A percentile compares a stretch with the other conserved stretches of the same genome.
These are phyloP conservation scores for Sarotherodon lohbergeri DNA, from an alignment of 2,113 vertebrate genomes.

Conservation along the genomic window DNA sequence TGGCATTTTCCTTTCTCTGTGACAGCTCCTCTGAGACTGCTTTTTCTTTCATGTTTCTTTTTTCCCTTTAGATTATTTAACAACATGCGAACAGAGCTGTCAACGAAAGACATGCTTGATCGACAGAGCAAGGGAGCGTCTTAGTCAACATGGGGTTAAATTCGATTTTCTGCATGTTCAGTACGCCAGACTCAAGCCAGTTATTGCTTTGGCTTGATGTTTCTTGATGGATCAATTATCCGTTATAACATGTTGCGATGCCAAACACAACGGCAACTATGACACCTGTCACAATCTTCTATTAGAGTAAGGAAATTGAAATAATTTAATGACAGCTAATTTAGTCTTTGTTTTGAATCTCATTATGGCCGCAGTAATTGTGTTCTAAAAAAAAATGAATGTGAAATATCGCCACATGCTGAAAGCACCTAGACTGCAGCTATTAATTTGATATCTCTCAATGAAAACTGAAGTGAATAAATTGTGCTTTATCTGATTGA, in stretches of 20 bases:
- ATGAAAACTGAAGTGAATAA: constrained; percentile 33
- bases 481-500: constrained; percentile 52
- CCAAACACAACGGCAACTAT: constrained; percentile 67
- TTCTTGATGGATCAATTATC: constrained; percentile 81
- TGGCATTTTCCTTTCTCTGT: constrained; percentile 70
- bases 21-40: constrained; percentile 75
- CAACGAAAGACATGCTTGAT: constrained; percentile 66
- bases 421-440: constrained; percentile 39
- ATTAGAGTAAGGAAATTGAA: constrained; percentile 76
- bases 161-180: constrained; percentile 74
- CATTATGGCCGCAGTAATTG: constrained; percentile 59
- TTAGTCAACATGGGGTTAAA: constrained; percentile 78
- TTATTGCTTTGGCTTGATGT: constrained; percentile 72
- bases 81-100: constrained; percentile 71
- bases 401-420: constrained; percentile 48
- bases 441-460: constrained; percentile 50
- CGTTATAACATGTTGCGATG: constrained; percentile 72
- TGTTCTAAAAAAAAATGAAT: constrained; percentile 31
- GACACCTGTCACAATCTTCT: constrained; percentile 75
- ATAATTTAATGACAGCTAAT: constrained; percentile 77
- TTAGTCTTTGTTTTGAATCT: constrained; percentile 72
- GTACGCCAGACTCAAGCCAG: constrained; percentile 63
- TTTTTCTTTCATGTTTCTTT: constrained; percentile 74
- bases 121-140: constrained; percentile 60
- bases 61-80: constrained; percentile 74